Base-by-base conservation (phyloP, 2,888 invertebrate species). In the Shargacucullia verbasci region DNA sequence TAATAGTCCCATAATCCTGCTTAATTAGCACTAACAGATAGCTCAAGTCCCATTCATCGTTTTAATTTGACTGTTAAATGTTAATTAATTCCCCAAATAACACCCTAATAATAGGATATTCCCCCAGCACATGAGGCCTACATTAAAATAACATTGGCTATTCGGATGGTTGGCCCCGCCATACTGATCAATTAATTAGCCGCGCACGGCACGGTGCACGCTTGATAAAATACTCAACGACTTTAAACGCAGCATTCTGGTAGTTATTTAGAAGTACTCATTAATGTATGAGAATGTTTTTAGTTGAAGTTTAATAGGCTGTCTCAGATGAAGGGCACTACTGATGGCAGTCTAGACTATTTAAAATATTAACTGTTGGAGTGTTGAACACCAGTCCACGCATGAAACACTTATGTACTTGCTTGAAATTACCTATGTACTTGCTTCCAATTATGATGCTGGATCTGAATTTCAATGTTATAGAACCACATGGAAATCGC, bases 141-240 rank as follows among this genome's bases (percentile, higher is more conserved):
- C 31, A 43, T 44, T 39, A 68, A 71, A 62, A 70, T 62, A 68
- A 49, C 38, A 70, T 49, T 12, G 41, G 38, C 14, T 45, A 46
- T 47, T 53, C 59, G 55, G 59, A 33, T 35, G 59, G 43, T 1
- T 63, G 55, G 62, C 50, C 63, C 63, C 45, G 58, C 55, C 49
- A 38, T 59, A 9, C 56, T 46, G 44, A 69, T 70, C 73, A 70
- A 70, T 67, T 70, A 67, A 67, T 68, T 73, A 73, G 20, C 55
- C 35, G 29, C 29, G 7, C 14, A 50, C 70, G 35, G 68, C 27
- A 58, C 43, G 31, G 58, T 37, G 40, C 47, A 59, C 69, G 70
- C 69, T 55, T 70, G 73, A 68, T 73, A 53, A 69, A 73, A 69
- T 73, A 59, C 55, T 63, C 73, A 59, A 68, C 55, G 52, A 50